Percentiles rank a stretch among this genome's conserved stretches.
These are phyloP conservation scores for Drosophila leontia DNA, from an alignment of 1,140 invertebrate genomes.

Conservation along the genomic window DNA sequence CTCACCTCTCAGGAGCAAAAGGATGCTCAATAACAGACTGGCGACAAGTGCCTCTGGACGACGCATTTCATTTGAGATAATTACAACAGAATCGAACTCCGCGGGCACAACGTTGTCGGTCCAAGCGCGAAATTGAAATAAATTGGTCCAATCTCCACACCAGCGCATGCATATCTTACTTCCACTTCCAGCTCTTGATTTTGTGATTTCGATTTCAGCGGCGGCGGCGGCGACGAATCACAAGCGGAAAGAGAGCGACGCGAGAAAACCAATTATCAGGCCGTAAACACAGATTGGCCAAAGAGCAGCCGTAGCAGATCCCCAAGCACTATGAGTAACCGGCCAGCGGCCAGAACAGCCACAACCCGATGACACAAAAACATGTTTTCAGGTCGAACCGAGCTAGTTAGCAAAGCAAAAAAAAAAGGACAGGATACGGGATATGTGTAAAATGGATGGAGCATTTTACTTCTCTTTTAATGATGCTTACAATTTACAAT, in stretches of 20 bases:
- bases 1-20: constrained; percentile 55
- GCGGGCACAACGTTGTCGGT: constrained; percentile 62
- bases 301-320: constrained; percentile 27
- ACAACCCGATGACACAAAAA: constrained; percentile 19
- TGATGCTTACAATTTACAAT: constrained; percentile 24
- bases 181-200: constrained; percentile 64
- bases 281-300: constrained; percentile 57
- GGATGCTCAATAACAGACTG: constrained; percentile 10
- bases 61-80: constrained; percentile 31
- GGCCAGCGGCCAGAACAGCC: constrained; percentile 14
- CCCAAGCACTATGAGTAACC: constrained; percentile 31
- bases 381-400: constrained; percentile 19
- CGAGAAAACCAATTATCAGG: constrained; percentile 66
- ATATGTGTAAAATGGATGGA: constrained; percentile 1
- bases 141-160: constrained; percentile 71
- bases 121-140: constrained; percentile 77
- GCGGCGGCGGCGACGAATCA: constrained; percentile 56
- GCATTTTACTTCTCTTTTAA: constrained; percentile 15
- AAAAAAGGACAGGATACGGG: constrained; percentile 11
- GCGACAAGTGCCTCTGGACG: constrained; percentile 15
- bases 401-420: constrained; percentile 4
- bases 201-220: constrained; percentile 70
- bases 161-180: constrained; percentile 71
- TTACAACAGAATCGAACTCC: background rate
- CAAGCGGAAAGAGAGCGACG: constrained; percentile 58